Evolutionary conservation across 2,888 invertebrate species (phyloP).

Genomic region (Selenia dentaria): DNA sequence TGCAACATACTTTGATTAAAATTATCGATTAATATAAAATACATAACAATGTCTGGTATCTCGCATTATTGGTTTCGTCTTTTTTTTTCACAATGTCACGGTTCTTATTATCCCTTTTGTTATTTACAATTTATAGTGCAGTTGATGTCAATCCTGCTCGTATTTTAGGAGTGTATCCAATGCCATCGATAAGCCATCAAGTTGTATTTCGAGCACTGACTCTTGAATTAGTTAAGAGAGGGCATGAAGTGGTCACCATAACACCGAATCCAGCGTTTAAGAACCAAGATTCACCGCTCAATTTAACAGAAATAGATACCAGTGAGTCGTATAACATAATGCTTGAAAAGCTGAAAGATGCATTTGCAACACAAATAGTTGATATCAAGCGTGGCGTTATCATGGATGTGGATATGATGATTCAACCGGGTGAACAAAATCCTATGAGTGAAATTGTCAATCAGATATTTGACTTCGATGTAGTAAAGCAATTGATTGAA

Average conservation of each 20-base stretch:
- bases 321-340: slow-evolving; percentile 31
- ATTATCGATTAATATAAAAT: too few species aligned
- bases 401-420: slow-evolving; percentile 9
- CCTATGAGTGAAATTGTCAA: slow-evolving; percentile 4
- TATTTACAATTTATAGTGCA: neutral
- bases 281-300: slow-evolving; percentile 34
- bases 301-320: slow-evolving; percentile 56
- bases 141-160: slow-evolving; percentile 36
- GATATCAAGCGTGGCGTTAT: slow-evolving; percentile 32
- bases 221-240: slow-evolving; percentile 52
- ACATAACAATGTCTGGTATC: too few species aligned
- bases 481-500: slow-evolving; percentile 34
- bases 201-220: slow-evolving; percentile 51
- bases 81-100: neutral
- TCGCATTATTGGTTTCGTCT: too few species aligned
- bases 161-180: slow-evolving; percentile 55
- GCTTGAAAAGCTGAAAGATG: neutral
- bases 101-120: neutral
- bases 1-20: too few species aligned
- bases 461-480: slow-evolving; percentile 17
- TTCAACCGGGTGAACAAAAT: neutral
- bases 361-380: too few species aligned
- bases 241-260: slow-evolving; percentile 61
- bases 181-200: slow-evolving; percentile 64
- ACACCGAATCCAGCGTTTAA: slow-evolving; percentile 52